These are phyloP conservation scores for Petromus typicus DNA, from an alignment of 2,113 vertebrate genomes.

Conservation along the genomic window DNA sequence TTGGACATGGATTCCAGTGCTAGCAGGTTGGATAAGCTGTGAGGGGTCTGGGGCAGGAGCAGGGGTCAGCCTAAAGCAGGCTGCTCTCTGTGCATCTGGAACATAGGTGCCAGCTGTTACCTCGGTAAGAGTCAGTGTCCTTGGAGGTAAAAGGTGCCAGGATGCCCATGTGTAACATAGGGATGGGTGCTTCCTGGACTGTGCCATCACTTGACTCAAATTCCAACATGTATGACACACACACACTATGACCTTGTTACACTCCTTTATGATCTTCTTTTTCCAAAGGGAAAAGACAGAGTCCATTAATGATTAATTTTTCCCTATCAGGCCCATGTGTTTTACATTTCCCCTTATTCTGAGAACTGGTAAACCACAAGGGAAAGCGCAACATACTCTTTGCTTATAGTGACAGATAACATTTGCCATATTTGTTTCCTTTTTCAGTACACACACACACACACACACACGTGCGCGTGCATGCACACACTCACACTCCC, in stretches of 20 bases:
- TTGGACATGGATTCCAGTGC: background rate
- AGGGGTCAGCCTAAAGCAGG: background rate
- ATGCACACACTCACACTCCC: background rate
- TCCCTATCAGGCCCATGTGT: background rate
- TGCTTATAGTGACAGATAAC: background rate
- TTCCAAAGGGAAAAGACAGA: background rate
- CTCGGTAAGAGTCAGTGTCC: background rate
- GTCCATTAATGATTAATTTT: background rate
- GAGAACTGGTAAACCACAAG: background rate
- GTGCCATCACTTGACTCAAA: background rate
- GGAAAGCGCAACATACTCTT: background rate
- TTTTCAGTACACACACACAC: background rate
- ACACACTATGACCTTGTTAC: background rate
- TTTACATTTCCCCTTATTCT: background rate
- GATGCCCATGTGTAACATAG: background rate
- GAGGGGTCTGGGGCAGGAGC: rapidly evolving
- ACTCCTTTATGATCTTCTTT: background rate
- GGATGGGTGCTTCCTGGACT: background rate
- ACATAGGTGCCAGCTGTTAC: background rate
- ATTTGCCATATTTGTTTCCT: background rate
- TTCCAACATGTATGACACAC: background rate
- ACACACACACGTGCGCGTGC: background rate
- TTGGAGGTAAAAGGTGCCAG: too few relatives aligned
- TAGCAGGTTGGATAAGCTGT: rapidly evolving
- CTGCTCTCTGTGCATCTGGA: background rate